Evolutionary conservation across 2,113 vertebrate genomes (phyloP).

Genomic region (Pomatostomus ruficeps): DNA sequence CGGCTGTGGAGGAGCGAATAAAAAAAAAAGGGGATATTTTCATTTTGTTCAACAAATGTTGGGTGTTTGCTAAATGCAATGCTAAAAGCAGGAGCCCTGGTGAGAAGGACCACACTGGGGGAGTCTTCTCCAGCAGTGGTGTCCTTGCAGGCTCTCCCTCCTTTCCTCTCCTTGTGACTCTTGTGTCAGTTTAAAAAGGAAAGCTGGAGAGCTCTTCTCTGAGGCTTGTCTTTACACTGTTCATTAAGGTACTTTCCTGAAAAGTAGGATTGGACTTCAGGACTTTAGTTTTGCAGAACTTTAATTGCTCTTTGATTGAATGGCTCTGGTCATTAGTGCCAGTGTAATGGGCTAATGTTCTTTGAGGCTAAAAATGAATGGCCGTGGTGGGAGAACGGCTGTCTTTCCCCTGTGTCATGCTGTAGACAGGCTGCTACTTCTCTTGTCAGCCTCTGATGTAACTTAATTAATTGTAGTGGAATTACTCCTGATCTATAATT

Average conservation of each 20-base stretch:
- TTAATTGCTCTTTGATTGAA: not conserved
- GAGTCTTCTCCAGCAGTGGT: not conserved
- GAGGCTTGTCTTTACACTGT: not conserved
- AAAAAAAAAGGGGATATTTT: not conserved
- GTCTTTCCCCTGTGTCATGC: not conserved
- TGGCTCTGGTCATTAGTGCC: not conserved
- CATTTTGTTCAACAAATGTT: not conserved
- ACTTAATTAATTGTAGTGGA: constrained; percentile 57
- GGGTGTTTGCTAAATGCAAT: rapidly evolving
- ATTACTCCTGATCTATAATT: constrained; percentile 48
- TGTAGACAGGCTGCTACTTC: constrained; percentile 2
- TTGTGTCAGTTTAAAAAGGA: not conserved
- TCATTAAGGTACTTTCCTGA: not conserved
- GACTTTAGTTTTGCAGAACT: not conserved
- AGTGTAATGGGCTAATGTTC: not conserved
- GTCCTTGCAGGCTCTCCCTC: not conserved
- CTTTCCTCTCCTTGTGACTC: not conserved
- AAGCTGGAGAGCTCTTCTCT: not conserved
- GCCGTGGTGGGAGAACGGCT: not conserved
- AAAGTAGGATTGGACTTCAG: not conserved
- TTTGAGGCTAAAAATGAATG: not conserved
- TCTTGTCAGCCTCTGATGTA: constrained; percentile 15
- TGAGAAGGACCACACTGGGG: not conserved
- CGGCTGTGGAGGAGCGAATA: not conserved
- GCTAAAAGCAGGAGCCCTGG: not conserved